A percentile compares a stretch with the other conserved stretches of the same genome.
Evolutionary conservation across 2,113 vertebrate genomes (phyloP).

Genomic region (Heliornis fulica): DNA sequence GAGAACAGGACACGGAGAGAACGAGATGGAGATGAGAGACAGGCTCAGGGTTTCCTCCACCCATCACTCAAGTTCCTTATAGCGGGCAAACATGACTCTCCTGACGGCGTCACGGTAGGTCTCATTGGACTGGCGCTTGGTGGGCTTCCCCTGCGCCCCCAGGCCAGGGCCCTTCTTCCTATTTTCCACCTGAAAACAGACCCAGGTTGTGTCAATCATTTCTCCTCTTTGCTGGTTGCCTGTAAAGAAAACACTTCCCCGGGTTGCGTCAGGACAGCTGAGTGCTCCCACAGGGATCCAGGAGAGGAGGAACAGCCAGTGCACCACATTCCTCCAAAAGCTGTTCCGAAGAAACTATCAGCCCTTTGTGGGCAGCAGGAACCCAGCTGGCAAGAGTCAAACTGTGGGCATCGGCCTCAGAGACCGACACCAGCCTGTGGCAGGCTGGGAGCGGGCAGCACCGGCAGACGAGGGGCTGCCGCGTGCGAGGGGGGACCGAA

Average conservation of each 20-base stretch:
- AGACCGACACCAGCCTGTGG: fast-evolving
- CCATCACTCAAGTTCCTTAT: constrained; percentile 91
- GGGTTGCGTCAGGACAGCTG: neutral
- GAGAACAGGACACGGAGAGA: constrained; percentile 67
- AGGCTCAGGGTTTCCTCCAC: neutral
- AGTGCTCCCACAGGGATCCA: fast-evolving
- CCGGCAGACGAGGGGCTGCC: neutral
- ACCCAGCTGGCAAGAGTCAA: fast-evolving
- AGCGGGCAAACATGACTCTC: constrained; percentile 96
- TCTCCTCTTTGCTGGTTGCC: neutral
- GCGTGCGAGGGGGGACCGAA: fast-evolving
- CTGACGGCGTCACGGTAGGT: constrained; percentile 92
- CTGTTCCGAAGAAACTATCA: neutral
- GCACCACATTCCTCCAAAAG: neutral
- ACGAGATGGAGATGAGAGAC: neutral
- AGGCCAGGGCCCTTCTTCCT: constrained; percentile 81
- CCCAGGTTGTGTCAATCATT: neutral
- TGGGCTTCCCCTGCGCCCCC: constrained; percentile 80
- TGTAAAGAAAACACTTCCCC: neutral
- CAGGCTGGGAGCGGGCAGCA: neutral
- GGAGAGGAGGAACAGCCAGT: neutral
- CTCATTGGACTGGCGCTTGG: constrained; percentile 79
- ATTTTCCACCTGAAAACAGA: constrained; percentile 72
- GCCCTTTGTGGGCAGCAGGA: neutral
- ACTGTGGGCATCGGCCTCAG: too few species aligned